Conservation (phyloP, 2,888 invertebrate genomes). For the Hydriomena furcata region DNA sequence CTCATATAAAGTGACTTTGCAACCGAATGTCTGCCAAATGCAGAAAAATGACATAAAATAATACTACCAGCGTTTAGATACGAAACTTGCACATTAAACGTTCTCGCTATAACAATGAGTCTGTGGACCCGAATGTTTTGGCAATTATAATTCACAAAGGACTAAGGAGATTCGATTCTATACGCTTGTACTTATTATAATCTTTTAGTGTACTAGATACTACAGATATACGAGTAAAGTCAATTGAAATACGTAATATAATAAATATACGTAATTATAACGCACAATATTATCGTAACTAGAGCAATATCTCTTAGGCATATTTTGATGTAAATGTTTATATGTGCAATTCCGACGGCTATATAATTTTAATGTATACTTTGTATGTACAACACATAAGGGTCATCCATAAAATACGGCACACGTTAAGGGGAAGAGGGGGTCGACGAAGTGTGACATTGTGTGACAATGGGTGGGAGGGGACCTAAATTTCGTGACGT, state of each 20-base stretch:
- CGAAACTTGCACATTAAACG: not conserved
- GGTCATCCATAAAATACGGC: no score
- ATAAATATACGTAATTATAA: not conserved
- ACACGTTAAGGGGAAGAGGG: no score
- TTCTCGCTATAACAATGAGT: no score
- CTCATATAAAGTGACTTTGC: constrained; percentile 17
- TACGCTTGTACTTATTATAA: not conserved
- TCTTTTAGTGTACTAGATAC: constrained; percentile 14
- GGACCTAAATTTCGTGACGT: no score
- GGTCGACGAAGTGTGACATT: no score
- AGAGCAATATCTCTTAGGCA: constrained; percentile 39
- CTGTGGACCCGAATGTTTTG: no score
- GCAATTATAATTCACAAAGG: not conserved
- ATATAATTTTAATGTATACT: not conserved
- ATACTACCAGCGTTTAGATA: constrained; percentile 6
- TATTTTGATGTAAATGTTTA: not conserved
- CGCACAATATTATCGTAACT: constrained; percentile 27
- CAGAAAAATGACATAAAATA: constrained; percentile 1
- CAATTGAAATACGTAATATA: constrained; percentile 17
- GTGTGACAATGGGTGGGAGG: no score
- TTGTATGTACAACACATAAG: no score
- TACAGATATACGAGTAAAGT: constrained; percentile 28
- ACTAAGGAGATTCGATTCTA: not conserved
- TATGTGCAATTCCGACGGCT: not conserved
- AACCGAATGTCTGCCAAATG: constrained; percentile 24